Conservation (phyloP, 2,797 vertebrate genomes). For the Nannoperca obscura region DNA sequence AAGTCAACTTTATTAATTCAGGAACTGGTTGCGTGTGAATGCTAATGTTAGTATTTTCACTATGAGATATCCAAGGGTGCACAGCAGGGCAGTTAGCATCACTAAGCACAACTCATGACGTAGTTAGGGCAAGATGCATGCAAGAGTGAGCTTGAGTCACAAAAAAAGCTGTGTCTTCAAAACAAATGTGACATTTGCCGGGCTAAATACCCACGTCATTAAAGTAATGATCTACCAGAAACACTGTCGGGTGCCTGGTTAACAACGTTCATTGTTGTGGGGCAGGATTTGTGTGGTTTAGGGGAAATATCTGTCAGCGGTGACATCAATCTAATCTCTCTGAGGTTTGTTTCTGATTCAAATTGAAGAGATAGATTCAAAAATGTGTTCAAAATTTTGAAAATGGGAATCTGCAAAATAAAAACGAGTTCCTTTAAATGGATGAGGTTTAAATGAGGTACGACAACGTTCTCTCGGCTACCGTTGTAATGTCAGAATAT, state of each 20-base stretch:
- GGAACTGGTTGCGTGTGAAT: conserved; percentile 13
- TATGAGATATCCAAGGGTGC: conserved; percentile 19
- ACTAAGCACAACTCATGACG: conserved; percentile 19
- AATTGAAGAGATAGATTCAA: background rate
- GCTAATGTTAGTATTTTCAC: conserved; percentile 11
- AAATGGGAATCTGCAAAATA: background rate
- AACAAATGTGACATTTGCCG: conserved; percentile 46
- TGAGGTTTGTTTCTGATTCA: background rate
- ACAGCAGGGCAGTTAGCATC: conserved; percentile 34
- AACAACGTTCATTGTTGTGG: conserved; percentile 18
- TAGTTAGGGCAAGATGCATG: background rate
- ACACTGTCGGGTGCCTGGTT: conserved; percentile 28
- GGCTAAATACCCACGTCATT: conserved; percentile 33
- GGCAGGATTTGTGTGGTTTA: background rate
- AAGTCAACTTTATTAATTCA: conserved; percentile 29
- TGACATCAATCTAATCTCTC: background rate
- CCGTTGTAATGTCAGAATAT: too few relatives aligned
- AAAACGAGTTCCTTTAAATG: background rate
- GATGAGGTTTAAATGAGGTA: too few relatives aligned
- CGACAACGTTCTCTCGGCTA: too few relatives aligned
- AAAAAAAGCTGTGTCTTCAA: conserved; percentile 1
- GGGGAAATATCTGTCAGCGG: background rate
- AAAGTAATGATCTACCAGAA: conserved; percentile 42
- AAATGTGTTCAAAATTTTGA: background rate
- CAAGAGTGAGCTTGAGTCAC: conserved; percentile 43